These are phyloP conservation scores for Lepus europaeus DNA, from an alignment of 2,113 vertebrate genomes.

Conservation along the genomic window DNA sequence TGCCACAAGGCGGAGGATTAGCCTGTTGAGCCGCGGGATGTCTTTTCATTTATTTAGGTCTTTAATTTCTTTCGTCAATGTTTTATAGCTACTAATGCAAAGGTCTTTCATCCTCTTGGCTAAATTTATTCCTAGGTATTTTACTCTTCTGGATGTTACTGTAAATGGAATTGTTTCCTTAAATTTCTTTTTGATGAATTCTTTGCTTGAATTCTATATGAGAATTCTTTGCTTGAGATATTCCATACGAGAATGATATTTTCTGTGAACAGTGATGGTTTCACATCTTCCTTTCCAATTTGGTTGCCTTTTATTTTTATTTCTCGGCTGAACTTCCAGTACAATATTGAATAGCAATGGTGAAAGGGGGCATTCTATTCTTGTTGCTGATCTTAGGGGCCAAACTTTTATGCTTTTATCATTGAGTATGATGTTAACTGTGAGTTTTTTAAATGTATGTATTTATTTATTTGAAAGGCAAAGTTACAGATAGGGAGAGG, in stretches of 20 bases:
- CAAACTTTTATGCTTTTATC: background rate
- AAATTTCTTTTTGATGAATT: background rate
- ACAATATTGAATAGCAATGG: background rate
- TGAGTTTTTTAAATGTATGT: too few species aligned
- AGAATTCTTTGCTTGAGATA: background rate
- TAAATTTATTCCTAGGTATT: too few species aligned
- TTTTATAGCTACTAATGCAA: background rate
- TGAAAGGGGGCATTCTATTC: background rate
- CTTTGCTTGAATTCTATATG: background rate
- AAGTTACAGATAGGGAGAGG: too few species aligned
- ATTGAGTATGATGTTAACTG: background rate
- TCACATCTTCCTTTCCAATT: background rate
- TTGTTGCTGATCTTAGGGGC: background rate
- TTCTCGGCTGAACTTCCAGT: background rate
- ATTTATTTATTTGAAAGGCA: too few species aligned
- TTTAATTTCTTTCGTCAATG: background rate
- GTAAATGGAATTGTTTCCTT: too few species aligned
- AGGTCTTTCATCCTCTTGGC: background rate
- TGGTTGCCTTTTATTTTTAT: background rate
- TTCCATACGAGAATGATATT: background rate
- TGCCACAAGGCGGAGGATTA: too few species aligned
- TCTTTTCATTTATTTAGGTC: too few species aligned
- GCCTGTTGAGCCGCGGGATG: too few species aligned
- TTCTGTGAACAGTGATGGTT: background rate
- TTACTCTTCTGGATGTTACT: too few species aligned